Evolutionary conservation across 2,113 vertebrate species (phyloP), one percentile per base, ranked within the genome.

Genomic region (Orcinus orca): DNA sequence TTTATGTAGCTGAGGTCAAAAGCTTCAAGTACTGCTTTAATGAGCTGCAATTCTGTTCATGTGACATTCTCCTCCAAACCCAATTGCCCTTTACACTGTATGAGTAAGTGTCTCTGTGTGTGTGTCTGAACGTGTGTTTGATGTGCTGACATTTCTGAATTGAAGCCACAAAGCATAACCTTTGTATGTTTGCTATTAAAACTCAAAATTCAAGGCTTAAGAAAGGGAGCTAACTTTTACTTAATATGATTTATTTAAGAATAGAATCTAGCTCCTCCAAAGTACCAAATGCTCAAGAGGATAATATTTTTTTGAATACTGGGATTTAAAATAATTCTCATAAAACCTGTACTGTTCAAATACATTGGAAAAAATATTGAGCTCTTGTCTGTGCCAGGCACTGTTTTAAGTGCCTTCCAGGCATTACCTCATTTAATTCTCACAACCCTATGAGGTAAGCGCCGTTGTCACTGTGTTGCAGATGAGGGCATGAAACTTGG

Each of bases 61-160:
- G 80, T 90, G 96, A 90, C 93, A 87, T 93, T 92, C 90, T 93
- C 87, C 41, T 93, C 95, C 92, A 90, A 74, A 83, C 94, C 83
- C 92, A 76, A 47, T 84, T 96, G 96, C 94, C 94, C 97, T 97
- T 95, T 96, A 38, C 33, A 71, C 93, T 6, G 29, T 50, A 2
- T 65, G 62, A 96, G 92, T 81, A 62, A 94, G 95, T n/a, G 73
- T 88, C 68, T 94, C n/a, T 81, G 73, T 88, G 86, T 88, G 47
- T 36, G 50, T 77, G 89, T 86, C 68, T 31, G 92, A 62, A 86
- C 44, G 92, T 84, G 89, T 85, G 96, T 91, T 95, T 93, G 97
- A 96, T 96, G 90, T 73, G 90, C 94, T 98, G 96, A 97, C 96
- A 95, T 96, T 97, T 97, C 97, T 95, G 95, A 96, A 95, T 60